Conservation (phyloP, 2,888 invertebrate species). For the Yponomeuta evonymella region DNA sequence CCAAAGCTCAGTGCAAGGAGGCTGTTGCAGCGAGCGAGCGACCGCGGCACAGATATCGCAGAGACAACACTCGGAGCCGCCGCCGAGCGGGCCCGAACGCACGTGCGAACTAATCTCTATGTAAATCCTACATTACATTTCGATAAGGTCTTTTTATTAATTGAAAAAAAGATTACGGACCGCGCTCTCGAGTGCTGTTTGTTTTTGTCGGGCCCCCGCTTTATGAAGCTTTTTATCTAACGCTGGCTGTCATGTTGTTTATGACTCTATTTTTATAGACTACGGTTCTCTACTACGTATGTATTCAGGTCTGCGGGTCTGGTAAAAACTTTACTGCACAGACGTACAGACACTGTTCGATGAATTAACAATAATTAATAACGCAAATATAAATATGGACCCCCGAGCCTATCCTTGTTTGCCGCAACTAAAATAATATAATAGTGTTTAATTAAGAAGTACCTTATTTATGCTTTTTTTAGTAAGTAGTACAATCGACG, state of each 20-base stretch:
- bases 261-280: constrained; percentile 4
- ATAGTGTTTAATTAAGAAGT: too few relatives aligned
- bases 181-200: constrained; percentile 24
- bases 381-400: too few relatives aligned
- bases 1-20: background rate
- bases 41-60: background rate
- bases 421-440: too few relatives aligned
- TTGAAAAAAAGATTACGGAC: constrained; percentile 64
- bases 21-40: background rate
- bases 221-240: constrained; percentile 26
- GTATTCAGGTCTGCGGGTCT: too few relatives aligned
- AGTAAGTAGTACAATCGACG: too few relatives aligned
- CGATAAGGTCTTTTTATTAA: constrained; percentile 69
- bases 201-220: constrained; percentile 11
- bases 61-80: background rate
- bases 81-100: constrained; percentile 25
- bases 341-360: too few relatives aligned
- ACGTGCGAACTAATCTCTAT: constrained; percentile 62
- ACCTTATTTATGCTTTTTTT: too few relatives aligned
- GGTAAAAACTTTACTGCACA: too few relatives aligned
- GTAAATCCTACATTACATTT: constrained; percentile 64
- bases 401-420: too few relatives aligned
- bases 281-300: background rate
- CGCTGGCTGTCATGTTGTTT: constrained; percentile 35
- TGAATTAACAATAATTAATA: too few relatives aligned